Percentiles rank a stretch among this genome's conserved stretches.
These are phyloP conservation scores for Ceratotherium simum DNA, from an alignment of 2,113 vertebrate genomes.

Conservation along the genomic window DNA sequence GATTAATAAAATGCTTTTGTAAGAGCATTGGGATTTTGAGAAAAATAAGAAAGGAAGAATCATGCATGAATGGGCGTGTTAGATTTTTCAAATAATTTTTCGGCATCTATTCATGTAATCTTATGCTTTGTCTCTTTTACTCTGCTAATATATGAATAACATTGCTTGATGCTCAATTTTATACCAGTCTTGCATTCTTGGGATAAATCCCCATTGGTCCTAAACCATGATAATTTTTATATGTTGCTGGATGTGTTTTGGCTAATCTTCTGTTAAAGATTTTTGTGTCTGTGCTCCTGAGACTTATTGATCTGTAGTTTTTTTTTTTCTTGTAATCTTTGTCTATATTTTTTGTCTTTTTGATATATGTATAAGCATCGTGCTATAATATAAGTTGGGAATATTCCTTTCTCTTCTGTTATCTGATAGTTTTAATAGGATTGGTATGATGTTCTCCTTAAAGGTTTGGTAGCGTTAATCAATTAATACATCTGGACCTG, in stretches of 20 bases:
- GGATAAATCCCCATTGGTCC: not conserved
- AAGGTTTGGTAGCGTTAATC: not conserved
- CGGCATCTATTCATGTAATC: not conserved
- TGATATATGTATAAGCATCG: not conserved
- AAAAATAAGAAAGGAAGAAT: not conserved
- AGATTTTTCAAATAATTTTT: not conserved
- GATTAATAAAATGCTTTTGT: not conserved
- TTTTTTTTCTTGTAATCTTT: not conserved
- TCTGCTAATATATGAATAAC: not conserved
- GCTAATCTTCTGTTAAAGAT: not conserved
- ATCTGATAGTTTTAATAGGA: not conserved
- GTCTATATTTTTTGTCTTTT: not conserved
- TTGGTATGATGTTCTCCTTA: not conserved
- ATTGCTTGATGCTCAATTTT: not conserved
- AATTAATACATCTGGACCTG: not conserved
- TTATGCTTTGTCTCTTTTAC: not conserved
- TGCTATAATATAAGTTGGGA: not conserved
- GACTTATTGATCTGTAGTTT: not conserved
- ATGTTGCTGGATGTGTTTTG: not conserved
- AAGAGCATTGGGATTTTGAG: not conserved
- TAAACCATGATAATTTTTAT: not conserved
- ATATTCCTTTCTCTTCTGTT: not conserved
- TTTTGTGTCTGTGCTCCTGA: not conserved
- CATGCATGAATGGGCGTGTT: not conserved
- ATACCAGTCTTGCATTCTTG: not conserved